phyloP scores from a whole-genome alignment of 2,888 invertebrate genomes.

The Cheilosia vulpina region DNA sequence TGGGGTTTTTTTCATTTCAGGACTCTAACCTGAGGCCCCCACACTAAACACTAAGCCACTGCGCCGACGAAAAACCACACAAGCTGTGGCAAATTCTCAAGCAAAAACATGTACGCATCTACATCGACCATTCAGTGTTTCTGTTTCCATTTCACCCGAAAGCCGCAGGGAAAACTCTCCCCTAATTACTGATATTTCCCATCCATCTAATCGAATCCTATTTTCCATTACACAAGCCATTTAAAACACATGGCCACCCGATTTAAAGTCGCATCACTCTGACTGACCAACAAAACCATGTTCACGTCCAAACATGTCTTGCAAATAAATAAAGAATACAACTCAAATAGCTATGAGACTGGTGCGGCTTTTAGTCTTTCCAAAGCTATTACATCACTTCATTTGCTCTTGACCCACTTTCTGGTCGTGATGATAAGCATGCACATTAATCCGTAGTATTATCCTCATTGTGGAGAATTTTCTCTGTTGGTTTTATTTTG shows the following conservation, averaged over 20 bases:
- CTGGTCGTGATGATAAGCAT: constrained; percentile 34
- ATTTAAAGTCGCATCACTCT: constrained; percentile 64
- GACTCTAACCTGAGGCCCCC: no score
- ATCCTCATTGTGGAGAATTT: not conserved
- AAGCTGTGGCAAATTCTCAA: no score
- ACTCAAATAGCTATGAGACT: constrained; percentile 45
- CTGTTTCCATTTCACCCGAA: no score
- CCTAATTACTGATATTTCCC: not conserved
- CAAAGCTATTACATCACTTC: constrained; percentile 51
- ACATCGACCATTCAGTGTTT: no score
- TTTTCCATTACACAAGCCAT: constrained; percentile 42
- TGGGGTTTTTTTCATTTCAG: no score
- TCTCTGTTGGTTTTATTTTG: no score
- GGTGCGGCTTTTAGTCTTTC: constrained; percentile 33
- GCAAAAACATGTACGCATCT: no score
- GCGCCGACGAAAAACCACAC: no score
- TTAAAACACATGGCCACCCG: constrained; percentile 58
- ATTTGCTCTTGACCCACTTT: constrained; percentile 67
- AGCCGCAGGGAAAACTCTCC: not conserved
- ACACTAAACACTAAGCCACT: no score
- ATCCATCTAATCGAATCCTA: not conserved
- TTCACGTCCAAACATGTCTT: constrained; percentile 20
- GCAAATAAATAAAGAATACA: constrained; percentile 64
- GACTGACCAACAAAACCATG: constrained; percentile 8
- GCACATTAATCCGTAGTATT: constrained; percentile 46